Evolutionary conservation across 1,140 invertebrate species (phyloP), one percentile per base, ranked within the genome.

Genomic region (Scylla paramamosain): DNA sequence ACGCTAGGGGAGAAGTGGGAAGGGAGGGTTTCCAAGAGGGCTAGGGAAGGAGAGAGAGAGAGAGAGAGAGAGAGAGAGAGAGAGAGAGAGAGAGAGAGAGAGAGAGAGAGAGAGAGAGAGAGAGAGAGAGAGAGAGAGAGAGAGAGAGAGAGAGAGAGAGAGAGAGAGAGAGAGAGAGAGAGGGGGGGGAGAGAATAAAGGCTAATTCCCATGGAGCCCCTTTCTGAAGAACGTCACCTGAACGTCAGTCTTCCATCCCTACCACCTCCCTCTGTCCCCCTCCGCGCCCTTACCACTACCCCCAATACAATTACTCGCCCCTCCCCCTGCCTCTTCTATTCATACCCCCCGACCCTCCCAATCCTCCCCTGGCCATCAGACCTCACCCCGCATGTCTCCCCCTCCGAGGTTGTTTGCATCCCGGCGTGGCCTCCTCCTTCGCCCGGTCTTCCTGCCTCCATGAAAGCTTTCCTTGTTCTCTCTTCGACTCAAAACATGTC

Each of bases 201-300:
- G 28, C 77, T 93, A 93, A 93, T 93, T 93, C 92, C 92, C 92
- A n/a, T 59, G 83, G 77, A 46, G 25, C 92, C 52, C 89, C 90
- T 91, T 77, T 91, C 90, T 32, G 46, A 91, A 14, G 67, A 77
- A 91, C 90, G 46, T 91, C 89, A 91, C 92, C 92, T 93, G 92
- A 93, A 84, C 83, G 82, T 86, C 92, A 87, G 31, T 39, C 59
- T 39, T 82, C 67, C 29, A 6, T 28, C 67, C 91, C 25, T 46
- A 14, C 90, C 52, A 32, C 45, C 46, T 4, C 39, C 32, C 82
- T 28, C 20, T 32, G 14, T 20, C 39, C n/a, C 25, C 28, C 25
- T 20, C 77, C 25, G 7, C n/a, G n/a, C 25, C n/a, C 45, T 31
- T 52, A 90, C 88, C 25, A n/a, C 67, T 77, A 77, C 67, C 67